phyloP scores from a whole-genome alignment of 2,113 vertebrate species.

The Dendrocopos noguchii region DNA sequence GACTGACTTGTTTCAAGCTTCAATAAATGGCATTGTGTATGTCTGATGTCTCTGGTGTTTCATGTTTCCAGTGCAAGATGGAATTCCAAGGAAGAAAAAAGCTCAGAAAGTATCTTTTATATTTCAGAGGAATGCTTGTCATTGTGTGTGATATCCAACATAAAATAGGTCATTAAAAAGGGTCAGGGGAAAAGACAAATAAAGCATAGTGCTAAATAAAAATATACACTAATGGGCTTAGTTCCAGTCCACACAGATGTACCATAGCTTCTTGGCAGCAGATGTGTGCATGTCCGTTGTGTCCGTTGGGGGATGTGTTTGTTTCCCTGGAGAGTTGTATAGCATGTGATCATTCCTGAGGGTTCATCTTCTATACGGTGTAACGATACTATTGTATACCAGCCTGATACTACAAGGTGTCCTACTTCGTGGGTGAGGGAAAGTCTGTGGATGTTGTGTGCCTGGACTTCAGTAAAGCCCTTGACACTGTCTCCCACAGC shows the following conservation, averaged over 20 bases:
- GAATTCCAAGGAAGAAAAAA: background rate
- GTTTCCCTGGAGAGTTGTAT: background rate
- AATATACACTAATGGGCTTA: background rate
- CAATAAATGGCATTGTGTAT: slow-evolving; percentile 60
- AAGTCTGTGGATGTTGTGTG: no score
- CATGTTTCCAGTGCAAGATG: background rate
- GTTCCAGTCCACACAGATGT: background rate
- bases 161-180: background rate
- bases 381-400: no score
- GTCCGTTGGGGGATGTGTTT: background rate
- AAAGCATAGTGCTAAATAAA: background rate
- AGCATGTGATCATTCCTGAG: no score
- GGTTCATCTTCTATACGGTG: no score
- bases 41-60: background rate
- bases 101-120: background rate
- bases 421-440: no score
- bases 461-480: no score
- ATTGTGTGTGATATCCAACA: background rate
- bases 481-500: no score
- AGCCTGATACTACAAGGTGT: no score
- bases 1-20: slow-evolving; percentile 43
- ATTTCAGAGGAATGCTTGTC: background rate
- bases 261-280: background rate
- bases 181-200: background rate
- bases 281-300: background rate